Evolutionary conservation across 2,888 invertebrate species (phyloP).

Genomic region (Cenopis cana): DNA sequence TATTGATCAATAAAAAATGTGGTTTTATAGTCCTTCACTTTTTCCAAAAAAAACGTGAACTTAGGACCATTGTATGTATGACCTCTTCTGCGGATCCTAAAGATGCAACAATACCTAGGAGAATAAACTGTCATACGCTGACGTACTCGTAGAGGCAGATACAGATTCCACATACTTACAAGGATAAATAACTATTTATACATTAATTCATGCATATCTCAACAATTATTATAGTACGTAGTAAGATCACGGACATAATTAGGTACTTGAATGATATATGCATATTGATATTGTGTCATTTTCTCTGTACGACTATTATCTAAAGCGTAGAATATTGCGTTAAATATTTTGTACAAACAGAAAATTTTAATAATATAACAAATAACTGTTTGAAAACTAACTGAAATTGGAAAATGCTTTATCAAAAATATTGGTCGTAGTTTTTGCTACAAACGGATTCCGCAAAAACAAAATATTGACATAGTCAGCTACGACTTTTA

Average conservation of each 20-base stretch:
- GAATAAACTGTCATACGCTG: not conserved
- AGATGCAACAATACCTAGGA: too few relatives aligned
- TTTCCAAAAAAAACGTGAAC: not conserved
- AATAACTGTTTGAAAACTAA: too few relatives aligned
- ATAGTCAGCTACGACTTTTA: too few relatives aligned
- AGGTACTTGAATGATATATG: not conserved
- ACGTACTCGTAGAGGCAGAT: not conserved
- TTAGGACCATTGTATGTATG: not conserved
- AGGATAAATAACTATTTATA: slow-evolving; percentile 1
- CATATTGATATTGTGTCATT: too few relatives aligned
- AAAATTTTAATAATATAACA: too few relatives aligned
- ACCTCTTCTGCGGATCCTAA: not conserved
- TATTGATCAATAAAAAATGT: not conserved
- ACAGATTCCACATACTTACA: not conserved
- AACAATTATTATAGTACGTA: slow-evolving; percentile 11
- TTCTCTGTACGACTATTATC: too few relatives aligned
- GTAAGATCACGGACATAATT: slow-evolving; percentile 5
- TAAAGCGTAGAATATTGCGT: too few relatives aligned
- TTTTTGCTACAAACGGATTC: too few relatives aligned
- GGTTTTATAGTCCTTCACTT: not conserved
- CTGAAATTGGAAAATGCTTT: too few relatives aligned
- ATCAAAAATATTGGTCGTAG: too few relatives aligned
- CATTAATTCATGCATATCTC: slow-evolving; percentile 16
- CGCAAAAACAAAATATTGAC: too few relatives aligned
- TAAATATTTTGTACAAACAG: too few relatives aligned